Evolutionary conservation across 2,113 vertebrate species (phyloP).

Genomic region (Alectura lathami): DNA sequence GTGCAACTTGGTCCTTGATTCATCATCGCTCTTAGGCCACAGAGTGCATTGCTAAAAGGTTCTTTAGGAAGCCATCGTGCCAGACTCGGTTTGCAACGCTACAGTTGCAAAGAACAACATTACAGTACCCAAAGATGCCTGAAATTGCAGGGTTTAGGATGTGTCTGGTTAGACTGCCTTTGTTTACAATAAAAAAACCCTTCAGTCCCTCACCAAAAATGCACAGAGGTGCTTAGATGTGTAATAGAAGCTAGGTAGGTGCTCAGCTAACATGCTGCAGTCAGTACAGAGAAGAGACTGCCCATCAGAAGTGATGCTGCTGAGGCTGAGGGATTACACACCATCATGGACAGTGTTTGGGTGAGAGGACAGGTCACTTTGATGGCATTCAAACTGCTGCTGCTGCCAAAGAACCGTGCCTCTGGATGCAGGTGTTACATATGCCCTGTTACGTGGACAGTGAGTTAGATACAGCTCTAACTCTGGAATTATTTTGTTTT

Average conservation of each 20-base stretch:
- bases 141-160: background rate
- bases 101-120: background rate
- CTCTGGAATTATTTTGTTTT: background rate
- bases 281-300: background rate
- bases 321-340: background rate
- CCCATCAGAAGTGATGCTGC: background rate
- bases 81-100: background rate
- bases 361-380: background rate
- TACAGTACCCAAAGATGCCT: background rate
- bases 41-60: background rate
- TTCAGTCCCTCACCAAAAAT: background rate
- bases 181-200: background rate
- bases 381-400: background rate
- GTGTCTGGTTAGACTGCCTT: background rate
- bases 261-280: background rate
- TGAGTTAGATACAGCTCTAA: background rate
- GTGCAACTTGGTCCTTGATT: background rate
- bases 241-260: background rate
- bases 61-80: background rate
- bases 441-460: accelerated
- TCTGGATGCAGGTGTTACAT: background rate
- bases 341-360: accelerated
- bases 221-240: background rate
- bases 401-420: background rate
- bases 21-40: background rate